Conservation (phyloP, 2,888 invertebrate species). For the Reticulitermes lucifugus region DNA sequence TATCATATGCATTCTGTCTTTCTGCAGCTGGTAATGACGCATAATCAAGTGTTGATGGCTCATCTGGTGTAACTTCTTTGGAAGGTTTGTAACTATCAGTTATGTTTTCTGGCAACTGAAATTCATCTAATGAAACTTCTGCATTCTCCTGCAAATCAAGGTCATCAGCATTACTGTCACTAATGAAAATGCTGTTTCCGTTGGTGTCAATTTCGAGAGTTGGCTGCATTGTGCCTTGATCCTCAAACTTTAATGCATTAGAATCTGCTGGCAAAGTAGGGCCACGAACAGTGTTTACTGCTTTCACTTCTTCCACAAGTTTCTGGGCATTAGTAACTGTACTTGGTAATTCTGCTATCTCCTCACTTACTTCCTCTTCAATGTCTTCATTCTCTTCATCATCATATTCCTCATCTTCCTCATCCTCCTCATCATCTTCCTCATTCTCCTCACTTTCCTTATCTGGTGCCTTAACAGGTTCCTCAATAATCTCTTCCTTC, state of each 20-base stretch:
- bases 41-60: not conserved
- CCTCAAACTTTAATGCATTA: not conserved
- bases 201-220: not conserved
- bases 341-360: not conserved
- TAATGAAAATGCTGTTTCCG: not conserved
- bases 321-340: not conserved
- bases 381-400: conserved; percentile 23
- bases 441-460: conserved; percentile 49
- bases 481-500: not conserved
- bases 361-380: not conserved
- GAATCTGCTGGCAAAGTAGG: not conserved
- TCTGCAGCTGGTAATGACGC: not conserved
- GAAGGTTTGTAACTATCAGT: not conserved
- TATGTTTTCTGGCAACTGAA: not conserved
- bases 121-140: not conserved
- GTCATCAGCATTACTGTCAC: not conserved
- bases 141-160: conserved; percentile 14
- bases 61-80: not conserved
- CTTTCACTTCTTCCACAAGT: not conserved
- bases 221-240: too few species aligned
- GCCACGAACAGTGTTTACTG: not conserved
- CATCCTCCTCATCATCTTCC: conserved; percentile 52
- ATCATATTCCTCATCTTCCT: conserved; percentile 46
- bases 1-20: not conserved
- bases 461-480: conserved; percentile 3